Base-by-base conservation (phyloP, 1,140 invertebrate genomes). In the Leptinotarsa texana region DNA sequence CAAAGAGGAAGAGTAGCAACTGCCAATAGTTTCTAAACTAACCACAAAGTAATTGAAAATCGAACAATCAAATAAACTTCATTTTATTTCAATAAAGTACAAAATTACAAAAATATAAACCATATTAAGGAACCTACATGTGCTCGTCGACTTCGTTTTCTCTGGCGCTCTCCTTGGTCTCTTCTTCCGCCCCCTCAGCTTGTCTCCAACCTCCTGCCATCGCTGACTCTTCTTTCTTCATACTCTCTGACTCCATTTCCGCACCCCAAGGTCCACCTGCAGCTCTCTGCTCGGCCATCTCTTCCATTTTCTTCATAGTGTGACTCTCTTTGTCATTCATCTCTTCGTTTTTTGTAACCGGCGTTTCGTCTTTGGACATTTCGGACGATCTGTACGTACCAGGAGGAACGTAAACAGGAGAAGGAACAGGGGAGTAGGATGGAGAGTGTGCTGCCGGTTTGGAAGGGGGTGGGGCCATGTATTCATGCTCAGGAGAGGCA, bases 271-370 rank as follows among this genome's bases (percentile, higher is more conserved):
- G 48, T 48, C 57, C 51, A 22, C 66, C 72, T 1, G 67, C 65
- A 21, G 65, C 57, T 13, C 78, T 74, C 67, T 79, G 73, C 66
- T 81, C 74, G 13, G 77, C 11, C 18, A 80, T 74, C 68, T 79
- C 65, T 22, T 79, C 75, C 78, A 82, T 80, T 61, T 77, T 79
- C 33, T 80, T 70, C 42, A 78, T 49, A 2, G 80, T 81, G 33
- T 80, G 78, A 15, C 69, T 69, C 71, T 81, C 78, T 66, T 81
- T 82, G 18, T 78, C 74, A 6, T 74, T 72, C n/a, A 69, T 71
- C n/a, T 63, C 74, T 15, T 68, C 72, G n/a, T 63, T 73, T 21
- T 27, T 73, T 13, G 73, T 61, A 27, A 18, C 18, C 21, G 63
- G 18, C 22, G 73, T 72, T 61, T 70, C 51, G 72, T 76, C 68